A percentile compares a stretch with the other conserved stretches of the same genome.
Evolutionary conservation across 2,113 vertebrate genomes (phyloP).

Genomic region (Takifugu flavidus): DNA sequence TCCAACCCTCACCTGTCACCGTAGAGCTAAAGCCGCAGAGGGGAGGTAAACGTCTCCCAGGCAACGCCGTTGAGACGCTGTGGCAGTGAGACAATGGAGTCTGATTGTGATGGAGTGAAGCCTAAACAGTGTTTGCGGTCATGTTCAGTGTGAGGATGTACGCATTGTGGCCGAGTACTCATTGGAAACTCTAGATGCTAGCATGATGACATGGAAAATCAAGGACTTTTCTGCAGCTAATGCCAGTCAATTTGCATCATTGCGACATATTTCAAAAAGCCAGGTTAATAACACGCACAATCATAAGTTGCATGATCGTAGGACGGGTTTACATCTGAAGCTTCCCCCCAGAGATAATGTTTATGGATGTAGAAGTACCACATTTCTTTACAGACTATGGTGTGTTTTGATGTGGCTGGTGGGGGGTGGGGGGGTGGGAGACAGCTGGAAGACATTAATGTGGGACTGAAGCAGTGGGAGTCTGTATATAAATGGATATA

Average conservation of each 20-base stretch:
- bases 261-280: neutral
- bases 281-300: too few species aligned
- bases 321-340: conserved; percentile 7
- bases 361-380: conserved; percentile 46
- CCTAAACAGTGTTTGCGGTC: neutral
- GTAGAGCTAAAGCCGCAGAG: conserved; percentile 9
- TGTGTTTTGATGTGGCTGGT: conserved; percentile 44
- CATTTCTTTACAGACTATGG: conserved; percentile 38
- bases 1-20: conserved; percentile 41
- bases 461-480: conserved; percentile 30
- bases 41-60: conserved; percentile 50
- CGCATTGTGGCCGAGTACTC: too few species aligned
- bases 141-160: too few species aligned
- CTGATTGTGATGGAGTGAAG: neutral
- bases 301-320: neutral
- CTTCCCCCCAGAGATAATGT: conserved; percentile 26
- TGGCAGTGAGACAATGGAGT: conserved; percentile 30
- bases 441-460: conserved; percentile 63
- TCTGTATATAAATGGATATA: conserved; percentile 40
- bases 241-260: too few species aligned
- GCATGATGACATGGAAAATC: too few species aligned
- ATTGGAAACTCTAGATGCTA: too few species aligned
- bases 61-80: conserved; percentile 30
- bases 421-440: neutral
- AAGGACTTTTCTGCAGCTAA: neutral